These are phyloP conservation scores for Hyla sarda DNA, from an alignment of 2,113 vertebrate species.

Conservation along the genomic window DNA sequence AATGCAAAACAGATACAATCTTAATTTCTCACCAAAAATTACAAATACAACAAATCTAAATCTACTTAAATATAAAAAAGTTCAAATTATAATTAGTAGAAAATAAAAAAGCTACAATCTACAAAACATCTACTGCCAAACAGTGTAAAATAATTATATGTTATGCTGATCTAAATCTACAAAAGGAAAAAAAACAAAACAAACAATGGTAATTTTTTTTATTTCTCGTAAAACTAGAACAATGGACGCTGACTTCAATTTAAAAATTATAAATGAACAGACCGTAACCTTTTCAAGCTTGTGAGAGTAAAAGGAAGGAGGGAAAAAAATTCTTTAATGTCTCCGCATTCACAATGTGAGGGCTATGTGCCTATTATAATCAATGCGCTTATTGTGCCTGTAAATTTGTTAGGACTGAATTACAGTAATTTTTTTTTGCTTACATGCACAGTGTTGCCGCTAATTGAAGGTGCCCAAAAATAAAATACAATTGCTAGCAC, in stretches of 20 bases:
- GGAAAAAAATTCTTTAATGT: slow-evolving; percentile 17
- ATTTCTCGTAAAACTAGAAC: slow-evolving; percentile 62
- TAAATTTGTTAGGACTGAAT: slow-evolving; percentile 54
- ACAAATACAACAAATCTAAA: too few species aligned
- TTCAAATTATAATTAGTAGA: not conserved
- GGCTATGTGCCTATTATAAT: slow-evolving; percentile 58
- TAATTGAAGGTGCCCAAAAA: slow-evolving; percentile 67
- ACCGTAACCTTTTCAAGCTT: slow-evolving; percentile 34
- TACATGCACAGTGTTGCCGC: slow-evolving; percentile 66
- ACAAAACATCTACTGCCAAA: not conserved
- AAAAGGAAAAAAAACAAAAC: not conserved
- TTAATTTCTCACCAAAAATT: too few species aligned
- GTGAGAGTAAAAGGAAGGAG: not conserved
- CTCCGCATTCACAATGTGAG: slow-evolving; percentile 15
- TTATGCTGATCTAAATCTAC: not conserved
- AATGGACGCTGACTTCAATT: slow-evolving; percentile 61
- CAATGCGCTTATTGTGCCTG: slow-evolving; percentile 54
- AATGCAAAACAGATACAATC: too few species aligned
- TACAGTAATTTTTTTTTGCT: slow-evolving; percentile 65
- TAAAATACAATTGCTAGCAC: slow-evolving; percentile 21
- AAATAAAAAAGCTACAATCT: not conserved
- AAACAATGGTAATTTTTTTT: not conserved
- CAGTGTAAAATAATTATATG: not conserved
- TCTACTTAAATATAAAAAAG: not conserved
- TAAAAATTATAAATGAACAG: slow-evolving; percentile 33